A percentile compares a stretch with the other conserved stretches of the same genome.
Conservation (phyloP, 2,797 vertebrate genomes). For the Sebastes ruberrimus region DNA sequence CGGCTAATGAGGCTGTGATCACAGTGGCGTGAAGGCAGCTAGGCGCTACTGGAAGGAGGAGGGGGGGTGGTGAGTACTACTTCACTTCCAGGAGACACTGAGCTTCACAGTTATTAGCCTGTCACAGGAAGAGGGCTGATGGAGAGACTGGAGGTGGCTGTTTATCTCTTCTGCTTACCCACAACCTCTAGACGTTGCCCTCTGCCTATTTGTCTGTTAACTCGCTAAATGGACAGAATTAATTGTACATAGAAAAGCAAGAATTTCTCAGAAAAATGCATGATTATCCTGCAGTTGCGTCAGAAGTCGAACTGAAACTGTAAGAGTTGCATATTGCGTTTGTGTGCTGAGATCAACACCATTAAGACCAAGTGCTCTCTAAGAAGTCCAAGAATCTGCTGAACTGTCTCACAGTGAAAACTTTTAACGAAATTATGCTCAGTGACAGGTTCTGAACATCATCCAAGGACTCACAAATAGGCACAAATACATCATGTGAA, state of each 20-base stretch:
- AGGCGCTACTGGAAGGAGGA: slow-evolving; percentile 26
- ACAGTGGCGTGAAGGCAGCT: slow-evolving; percentile 88
- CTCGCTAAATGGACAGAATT: background rate
- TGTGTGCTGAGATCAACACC: background rate
- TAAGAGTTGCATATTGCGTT: background rate
- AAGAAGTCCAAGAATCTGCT: slow-evolving; percentile 8
- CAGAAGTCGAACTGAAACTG: background rate
- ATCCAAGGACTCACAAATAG: background rate
- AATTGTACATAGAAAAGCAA: background rate
- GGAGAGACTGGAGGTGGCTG: slow-evolving; percentile 32
- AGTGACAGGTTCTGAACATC: background rate
- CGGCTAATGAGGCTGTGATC: slow-evolving; percentile 93
- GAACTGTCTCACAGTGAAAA: background rate
- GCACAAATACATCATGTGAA: background rate
- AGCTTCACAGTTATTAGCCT: slow-evolving; percentile 89
- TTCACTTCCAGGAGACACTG: slow-evolving; percentile 83
- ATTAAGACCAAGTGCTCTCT: background rate
- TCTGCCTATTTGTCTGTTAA: background rate
- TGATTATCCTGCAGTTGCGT: background rate
- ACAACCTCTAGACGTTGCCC: background rate
- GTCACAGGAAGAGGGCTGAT: slow-evolving; percentile 72
- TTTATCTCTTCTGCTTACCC: slow-evolving; percentile 21
- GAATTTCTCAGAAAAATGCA: background rate
- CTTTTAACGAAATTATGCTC: background rate
- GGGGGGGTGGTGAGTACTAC: slow-evolving; percentile 25